Percentiles rank a stretch among this genome's conserved stretches.
These are phyloP conservation scores for Dicentrarchus labrax DNA, from an alignment of 2,113 vertebrate species.

Conservation along the genomic window DNA sequence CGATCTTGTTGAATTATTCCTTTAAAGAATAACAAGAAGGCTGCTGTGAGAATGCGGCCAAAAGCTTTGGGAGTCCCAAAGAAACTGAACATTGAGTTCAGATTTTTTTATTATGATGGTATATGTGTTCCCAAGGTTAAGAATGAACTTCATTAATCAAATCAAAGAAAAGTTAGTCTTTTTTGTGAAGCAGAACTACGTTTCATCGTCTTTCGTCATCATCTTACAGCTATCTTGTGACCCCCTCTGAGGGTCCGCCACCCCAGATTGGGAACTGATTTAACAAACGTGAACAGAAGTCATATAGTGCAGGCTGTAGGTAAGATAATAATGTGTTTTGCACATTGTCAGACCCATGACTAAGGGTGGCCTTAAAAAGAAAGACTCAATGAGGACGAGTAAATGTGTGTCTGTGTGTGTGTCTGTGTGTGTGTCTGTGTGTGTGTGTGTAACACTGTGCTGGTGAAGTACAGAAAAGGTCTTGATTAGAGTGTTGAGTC, in stretches of 20 bases:
- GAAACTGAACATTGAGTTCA: neutral
- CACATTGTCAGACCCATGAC: slow-evolving; percentile 11
- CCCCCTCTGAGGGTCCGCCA: neutral
- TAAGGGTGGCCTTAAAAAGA: slow-evolving; percentile 13
- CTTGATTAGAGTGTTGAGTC: slow-evolving; percentile 67
- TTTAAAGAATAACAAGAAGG: neutral
- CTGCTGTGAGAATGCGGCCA: neutral
- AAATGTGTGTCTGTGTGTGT: slow-evolving; percentile 1
- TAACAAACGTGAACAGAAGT: slow-evolving; percentile 12
- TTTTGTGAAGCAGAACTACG: neutral
- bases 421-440: slow-evolving; percentile 4
- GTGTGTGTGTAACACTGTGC: neutral
- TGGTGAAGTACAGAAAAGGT: slow-evolving; percentile 28
- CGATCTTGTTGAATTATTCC: neutral
- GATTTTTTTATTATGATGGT: neutral
- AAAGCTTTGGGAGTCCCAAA: neutral
- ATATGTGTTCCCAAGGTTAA: neutral
- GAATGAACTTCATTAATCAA: too few relatives aligned
- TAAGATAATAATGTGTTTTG: slow-evolving; percentile 16
- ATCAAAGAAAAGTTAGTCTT: neutral
- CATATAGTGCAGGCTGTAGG: slow-evolving; percentile 2
- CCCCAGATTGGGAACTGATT: slow-evolving; percentile 6
- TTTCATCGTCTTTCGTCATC: neutral
- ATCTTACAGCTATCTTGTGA: neutral
- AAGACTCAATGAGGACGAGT: slow-evolving; percentile 19